phyloP scores from a whole-genome alignment of 2,888 invertebrate species.

The Himalopsyche anomala region DNA sequence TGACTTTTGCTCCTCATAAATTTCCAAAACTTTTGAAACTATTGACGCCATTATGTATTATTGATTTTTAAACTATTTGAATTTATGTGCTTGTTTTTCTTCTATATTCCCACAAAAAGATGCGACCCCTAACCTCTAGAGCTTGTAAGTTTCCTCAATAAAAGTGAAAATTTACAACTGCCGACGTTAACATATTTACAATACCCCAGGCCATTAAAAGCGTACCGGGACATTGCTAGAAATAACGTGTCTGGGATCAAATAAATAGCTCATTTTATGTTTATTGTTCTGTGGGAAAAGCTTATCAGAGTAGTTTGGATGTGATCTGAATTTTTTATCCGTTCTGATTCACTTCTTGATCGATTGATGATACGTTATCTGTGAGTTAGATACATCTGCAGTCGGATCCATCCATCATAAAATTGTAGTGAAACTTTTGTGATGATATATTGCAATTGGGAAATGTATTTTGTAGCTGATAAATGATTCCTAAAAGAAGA shows the following conservation, averaged over 20 bases:
- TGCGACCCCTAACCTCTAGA: constrained; percentile 51
- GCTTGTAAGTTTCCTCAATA: constrained; percentile 57
- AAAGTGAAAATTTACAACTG: constrained; percentile 60
- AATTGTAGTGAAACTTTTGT: constrained; percentile 39
- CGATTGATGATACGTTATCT: constrained; percentile 43
- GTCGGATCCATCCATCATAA: constrained; percentile 6
- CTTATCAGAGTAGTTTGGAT: neutral
- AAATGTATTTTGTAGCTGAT: neutral
- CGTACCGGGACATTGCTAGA: constrained; percentile 51
- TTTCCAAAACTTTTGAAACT: neutral
- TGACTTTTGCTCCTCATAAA: neutral
- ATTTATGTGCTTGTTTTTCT: constrained; percentile 15
- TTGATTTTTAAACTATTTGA: constrained; percentile 7
- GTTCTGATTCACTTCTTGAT: constrained; percentile 27
- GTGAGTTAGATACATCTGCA: constrained; percentile 19
- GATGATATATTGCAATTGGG: constrained; percentile 35
- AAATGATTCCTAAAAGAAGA: neutral
- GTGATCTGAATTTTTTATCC: constrained; percentile 38
- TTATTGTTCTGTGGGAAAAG: constrained; percentile 39
- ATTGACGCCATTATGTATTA: neutral
- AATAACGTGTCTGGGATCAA: constrained; percentile 32
- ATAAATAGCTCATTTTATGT: constrained; percentile 47
- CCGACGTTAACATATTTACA: constrained; percentile 51
- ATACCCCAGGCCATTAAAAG: constrained; percentile 49
- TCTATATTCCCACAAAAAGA: constrained; percentile 51